These are phyloP conservation scores for Falco berigora DNA, from an alignment of 2,797 vertebrate genomes.

Conservation along the genomic window DNA sequence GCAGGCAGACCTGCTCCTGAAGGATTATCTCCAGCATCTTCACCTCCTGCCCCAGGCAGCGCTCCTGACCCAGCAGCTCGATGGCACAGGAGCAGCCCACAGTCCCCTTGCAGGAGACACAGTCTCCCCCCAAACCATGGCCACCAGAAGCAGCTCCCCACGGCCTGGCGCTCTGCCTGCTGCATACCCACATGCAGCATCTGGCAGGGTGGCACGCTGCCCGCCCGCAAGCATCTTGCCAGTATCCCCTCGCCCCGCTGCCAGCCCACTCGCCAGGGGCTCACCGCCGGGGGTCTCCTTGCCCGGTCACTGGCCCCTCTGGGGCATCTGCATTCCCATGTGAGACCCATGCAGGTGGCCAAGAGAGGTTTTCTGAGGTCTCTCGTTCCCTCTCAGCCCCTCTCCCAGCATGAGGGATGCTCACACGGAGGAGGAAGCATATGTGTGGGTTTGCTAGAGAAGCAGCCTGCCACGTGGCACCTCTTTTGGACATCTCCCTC, in stretches of 20 bases:
- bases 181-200: not conserved
- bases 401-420: not conserved
- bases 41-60: not conserved
- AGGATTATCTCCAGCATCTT: not conserved
- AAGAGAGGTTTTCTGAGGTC: not conserved
- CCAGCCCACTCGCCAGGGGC: accelerated
- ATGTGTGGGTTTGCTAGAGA: not conserved
- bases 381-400: not conserved
- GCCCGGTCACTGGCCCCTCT: accelerated
- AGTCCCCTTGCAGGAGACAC: not conserved
- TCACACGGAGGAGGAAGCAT: not conserved
- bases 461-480: accelerated
- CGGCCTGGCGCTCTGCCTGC: accelerated
- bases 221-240: accelerated
- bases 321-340: not conserved
- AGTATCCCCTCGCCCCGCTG: not conserved
- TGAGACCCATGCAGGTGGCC: not conserved
- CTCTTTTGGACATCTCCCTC: not conserved
- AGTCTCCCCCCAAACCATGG: not conserved
- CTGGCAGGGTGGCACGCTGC: not conserved
- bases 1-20: not conserved
- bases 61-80: not conserved
- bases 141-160: not conserved
- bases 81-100: accelerated
- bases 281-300: not conserved